Conservation (phyloP, 2,888 invertebrate genomes). For the Nymphalis polychloros region DNA sequence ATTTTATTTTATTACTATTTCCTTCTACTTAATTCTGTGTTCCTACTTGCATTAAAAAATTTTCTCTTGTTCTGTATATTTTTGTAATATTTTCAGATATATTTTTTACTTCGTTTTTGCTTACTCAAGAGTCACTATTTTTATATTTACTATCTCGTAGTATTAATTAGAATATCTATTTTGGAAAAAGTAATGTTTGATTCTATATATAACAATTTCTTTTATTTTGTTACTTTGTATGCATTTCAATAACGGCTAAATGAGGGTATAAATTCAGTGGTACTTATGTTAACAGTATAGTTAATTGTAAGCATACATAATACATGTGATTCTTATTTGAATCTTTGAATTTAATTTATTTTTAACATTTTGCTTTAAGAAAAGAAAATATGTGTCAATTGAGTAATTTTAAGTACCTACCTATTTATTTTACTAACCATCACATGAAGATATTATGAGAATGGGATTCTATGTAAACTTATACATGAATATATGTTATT, state of each 20-base stretch:
- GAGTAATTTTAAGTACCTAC: background rate
- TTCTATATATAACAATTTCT: background rate
- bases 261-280: conserved; percentile 37
- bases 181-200: background rate
- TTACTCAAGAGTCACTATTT: conserved; percentile 30
- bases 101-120: conserved; percentile 21
- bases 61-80: conserved; percentile 26
- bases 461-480: background rate
- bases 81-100: conserved; percentile 27
- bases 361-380: conserved; percentile 2
- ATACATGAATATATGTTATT: no score
- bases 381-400: background rate
- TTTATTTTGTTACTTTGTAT: conserved; percentile 8
- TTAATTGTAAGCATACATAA: conserved; percentile 15
- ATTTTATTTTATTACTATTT: conserved; percentile 20
- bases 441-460: background rate
- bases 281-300: conserved; percentile 31
- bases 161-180: conserved; percentile 15
- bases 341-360: background rate
- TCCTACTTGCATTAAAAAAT: conserved; percentile 30
- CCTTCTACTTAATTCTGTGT: conserved; percentile 30
- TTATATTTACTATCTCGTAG: conserved; percentile 13
- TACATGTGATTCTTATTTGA: conserved; percentile 5
- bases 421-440: background rate
- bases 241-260: conserved; percentile 32